phyloP scores from a whole-genome alignment of 2,113 vertebrate species.

The Ia io region DNA sequence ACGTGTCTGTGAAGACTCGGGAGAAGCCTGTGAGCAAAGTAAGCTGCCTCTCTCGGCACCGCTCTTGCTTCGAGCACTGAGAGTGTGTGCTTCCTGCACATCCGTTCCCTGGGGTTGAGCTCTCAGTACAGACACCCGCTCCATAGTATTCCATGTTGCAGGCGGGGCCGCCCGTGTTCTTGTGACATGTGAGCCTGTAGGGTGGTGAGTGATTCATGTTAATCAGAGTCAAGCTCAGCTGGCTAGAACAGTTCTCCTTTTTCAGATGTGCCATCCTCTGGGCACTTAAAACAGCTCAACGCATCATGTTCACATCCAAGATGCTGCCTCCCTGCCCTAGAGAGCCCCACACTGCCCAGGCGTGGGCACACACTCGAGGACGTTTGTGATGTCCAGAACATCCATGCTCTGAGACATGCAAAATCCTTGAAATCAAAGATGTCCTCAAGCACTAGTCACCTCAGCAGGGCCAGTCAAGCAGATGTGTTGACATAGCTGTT shows the following conservation, averaged over 20 bases:
- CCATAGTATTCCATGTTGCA: background rate
- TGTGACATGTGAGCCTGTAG: background rate
- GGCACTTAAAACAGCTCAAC: conserved; percentile 39
- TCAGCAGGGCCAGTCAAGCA: conserved; percentile 63
- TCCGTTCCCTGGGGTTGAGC: background rate
- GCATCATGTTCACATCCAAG: background rate
- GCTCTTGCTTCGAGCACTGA: background rate
- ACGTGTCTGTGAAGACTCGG: conserved; percentile 88
- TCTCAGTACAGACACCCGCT: background rate
- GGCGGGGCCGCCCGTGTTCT: background rate
- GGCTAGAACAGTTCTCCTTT: conserved; percentile 16
- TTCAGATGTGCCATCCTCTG: conserved; percentile 42
- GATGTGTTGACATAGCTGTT: conserved; percentile 65
- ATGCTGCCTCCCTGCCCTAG: conserved; percentile 46
- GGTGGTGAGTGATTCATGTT: background rate
- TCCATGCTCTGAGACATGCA: background rate
- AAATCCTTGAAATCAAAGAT: conserved; percentile 59
- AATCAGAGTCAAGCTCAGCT: background rate
- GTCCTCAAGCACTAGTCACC: conserved; percentile 41
- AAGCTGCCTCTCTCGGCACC: conserved; percentile 56
- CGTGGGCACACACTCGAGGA: background rate
- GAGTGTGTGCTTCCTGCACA: background rate
- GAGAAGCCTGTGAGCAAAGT: conserved; percentile 97
- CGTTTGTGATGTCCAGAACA: conserved; percentile 16
- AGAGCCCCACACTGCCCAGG: background rate